These are phyloP conservation scores for Glaucidium brasilianum DNA, from an alignment of 2,113 vertebrate species.

Conservation along the genomic window DNA sequence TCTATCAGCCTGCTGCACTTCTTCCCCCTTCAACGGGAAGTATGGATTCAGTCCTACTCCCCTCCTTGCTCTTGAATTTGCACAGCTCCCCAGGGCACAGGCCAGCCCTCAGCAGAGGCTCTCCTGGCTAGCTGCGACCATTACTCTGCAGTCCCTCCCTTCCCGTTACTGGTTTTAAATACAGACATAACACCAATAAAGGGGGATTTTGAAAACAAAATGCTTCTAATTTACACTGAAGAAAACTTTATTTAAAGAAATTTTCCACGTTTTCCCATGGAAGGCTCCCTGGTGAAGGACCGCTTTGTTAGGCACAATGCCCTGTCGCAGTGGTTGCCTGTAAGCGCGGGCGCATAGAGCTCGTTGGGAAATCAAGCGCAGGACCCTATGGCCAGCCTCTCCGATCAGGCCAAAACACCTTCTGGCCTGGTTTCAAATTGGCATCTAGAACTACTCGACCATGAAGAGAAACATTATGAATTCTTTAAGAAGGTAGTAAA, in stretches of 20 bases:
- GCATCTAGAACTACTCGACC: background rate
- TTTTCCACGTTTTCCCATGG: background rate
- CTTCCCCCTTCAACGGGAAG: background rate
- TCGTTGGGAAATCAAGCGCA: background rate
- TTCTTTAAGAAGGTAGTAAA: background rate
- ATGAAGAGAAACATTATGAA: background rate
- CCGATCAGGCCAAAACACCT: background rate
- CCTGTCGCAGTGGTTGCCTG: background rate
- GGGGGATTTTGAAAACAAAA: background rate
- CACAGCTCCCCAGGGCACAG: background rate
- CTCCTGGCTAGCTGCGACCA: background rate
- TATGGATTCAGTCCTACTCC: background rate
- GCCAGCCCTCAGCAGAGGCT: background rate
- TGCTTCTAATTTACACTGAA: background rate
- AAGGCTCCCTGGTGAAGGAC: background rate
- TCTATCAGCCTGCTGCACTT: background rate
- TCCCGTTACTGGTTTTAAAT: background rate
- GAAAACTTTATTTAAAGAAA: background rate
- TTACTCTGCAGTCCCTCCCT: background rate
- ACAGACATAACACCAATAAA: background rate
- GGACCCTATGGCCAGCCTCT: background rate
- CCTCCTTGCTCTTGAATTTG: fast-evolving
- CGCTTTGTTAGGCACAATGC: fast-evolving
- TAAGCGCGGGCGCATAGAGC: fast-evolving
- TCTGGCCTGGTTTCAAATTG: background rate